phyloP scores from a whole-genome alignment of 1,140 invertebrate species.

The Tetraneura akinire region DNA sequence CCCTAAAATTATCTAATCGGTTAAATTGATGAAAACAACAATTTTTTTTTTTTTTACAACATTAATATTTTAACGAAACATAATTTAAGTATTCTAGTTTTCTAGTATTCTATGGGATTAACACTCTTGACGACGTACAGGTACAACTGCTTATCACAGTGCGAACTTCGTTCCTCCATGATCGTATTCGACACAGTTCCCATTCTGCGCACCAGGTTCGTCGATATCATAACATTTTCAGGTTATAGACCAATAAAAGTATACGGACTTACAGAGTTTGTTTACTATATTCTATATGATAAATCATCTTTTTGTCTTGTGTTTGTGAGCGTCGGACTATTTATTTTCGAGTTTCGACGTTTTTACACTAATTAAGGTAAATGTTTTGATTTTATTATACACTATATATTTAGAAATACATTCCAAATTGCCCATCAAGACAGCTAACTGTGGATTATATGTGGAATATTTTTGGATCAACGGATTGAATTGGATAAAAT shows the following conservation, averaged over 20 bases:
- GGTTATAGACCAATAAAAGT: neutral
- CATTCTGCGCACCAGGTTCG: neutral
- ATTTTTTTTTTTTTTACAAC: no score
- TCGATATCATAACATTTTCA: conserved; percentile 4
- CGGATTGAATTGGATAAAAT: conserved; percentile 28
- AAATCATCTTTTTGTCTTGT: neutral
- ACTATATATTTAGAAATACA: neutral
- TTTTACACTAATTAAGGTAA: neutral
- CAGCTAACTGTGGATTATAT: neutral
- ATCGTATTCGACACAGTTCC: no score
- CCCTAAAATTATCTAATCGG: no score
- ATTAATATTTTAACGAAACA: no score
- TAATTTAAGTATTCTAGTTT: neutral
- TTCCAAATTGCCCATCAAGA: no score
- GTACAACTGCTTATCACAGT: neutral
- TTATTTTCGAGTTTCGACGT: conserved; percentile 7
- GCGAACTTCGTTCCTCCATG: neutral
- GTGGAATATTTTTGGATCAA: no score
- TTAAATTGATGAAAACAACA: no score
- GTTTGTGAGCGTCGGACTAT: neutral
- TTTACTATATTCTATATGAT: conserved; percentile 1
- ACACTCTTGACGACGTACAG: neutral
- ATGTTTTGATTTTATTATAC: neutral
- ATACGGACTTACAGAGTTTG: neutral
- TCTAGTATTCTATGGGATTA: neutral